A percentile compares a stretch with the other conserved stretches of the same genome.
Conservation (phyloP, 2,888 invertebrate genomes). For the Luperina nickerlii region DNA sequence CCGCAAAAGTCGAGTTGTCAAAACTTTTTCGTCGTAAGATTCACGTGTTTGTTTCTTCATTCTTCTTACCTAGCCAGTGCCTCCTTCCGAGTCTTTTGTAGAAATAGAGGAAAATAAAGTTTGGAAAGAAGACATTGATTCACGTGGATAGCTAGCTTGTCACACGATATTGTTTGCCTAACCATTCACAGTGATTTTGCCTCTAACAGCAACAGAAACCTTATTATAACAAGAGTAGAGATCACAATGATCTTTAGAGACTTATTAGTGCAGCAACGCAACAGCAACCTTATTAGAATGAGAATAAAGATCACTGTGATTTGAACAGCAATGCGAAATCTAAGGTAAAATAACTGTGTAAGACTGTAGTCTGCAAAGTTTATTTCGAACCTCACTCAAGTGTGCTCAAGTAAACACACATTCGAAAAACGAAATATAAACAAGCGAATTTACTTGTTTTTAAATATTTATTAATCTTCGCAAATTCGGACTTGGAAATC, state of each 20-base stretch:
- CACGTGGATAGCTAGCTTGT: not conserved
- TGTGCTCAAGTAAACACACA: not conserved
- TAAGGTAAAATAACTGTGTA: too few species aligned
- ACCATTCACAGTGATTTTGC: not conserved
- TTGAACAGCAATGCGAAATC: too few species aligned
- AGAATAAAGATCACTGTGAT: too few species aligned
- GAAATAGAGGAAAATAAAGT: not conserved
- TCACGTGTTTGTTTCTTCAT: constrained; percentile 21
- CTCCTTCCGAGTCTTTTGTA: not conserved
- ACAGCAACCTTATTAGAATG: too few species aligned
- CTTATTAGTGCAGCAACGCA: too few species aligned
- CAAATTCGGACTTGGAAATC: not conserved
- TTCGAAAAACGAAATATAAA: not conserved
- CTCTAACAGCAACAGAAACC: not conserved
- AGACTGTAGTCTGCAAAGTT: not conserved
- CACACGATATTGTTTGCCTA: not conserved
- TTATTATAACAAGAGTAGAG: not conserved
- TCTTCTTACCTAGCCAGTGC: constrained; percentile 9
- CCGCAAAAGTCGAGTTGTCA: constrained; percentile 28
- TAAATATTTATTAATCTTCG: not conserved
- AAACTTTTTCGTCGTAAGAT: constrained; percentile 35
- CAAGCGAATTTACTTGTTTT: not conserved
- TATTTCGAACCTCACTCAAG: not conserved
- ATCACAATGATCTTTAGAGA: too few species aligned
- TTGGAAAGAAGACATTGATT: constrained; percentile 14